Base-by-base conservation (phyloP, 2,888 invertebrate genomes). In the Theretra japonica region DNA sequence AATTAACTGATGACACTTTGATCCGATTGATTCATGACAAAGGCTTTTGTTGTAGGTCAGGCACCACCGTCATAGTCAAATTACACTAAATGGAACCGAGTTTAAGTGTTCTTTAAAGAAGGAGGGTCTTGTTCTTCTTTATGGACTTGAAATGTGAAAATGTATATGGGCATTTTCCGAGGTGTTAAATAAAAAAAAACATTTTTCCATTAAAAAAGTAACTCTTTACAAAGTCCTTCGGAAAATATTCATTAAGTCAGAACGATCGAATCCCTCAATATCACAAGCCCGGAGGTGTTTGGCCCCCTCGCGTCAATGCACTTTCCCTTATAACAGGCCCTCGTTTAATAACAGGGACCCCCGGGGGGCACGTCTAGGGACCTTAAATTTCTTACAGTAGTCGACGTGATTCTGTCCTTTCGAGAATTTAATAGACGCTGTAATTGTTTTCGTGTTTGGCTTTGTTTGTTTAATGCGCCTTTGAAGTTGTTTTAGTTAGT, bases 341-440 rank as follows among this genome's bases (percentile, higher is more conserved):
- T 89, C 84, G 85, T 90, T 92, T 92, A 92, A 93, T 93, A 93
- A 90, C 90, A 86, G 80, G 90, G 90, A 86, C 80, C 83, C 88
- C 86, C 82, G 80, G 82, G 84, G 80, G 76, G 83, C 80, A 79
- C 83, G 84, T 85, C 86, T 83, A 83, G 60, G 88, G 83, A 75
- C 79, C 86, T 81, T 87, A 86, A 88, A 88, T 90, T 85, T 85
- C 82, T 81, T 79, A 77, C 81, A 76, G 79, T 78, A 80, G 75
- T 81, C 79, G 84, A 89, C 84, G 87, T 89, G 91, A 92, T 90
- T 91, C 89, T 86, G 88, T 79, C 76, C 80, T 77, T 81, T 79
- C 77, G 78, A 81, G 81, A 84, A 85, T 86, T 86, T 88, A 82
- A 86, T 80, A 77, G 79, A 76, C 76, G 77, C 73, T 74, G 76